Evolutionary conservation across 2,888 invertebrate species (phyloP), one percentile per base, ranked within the genome.

Genomic region (Aphodius granarius): DNA sequence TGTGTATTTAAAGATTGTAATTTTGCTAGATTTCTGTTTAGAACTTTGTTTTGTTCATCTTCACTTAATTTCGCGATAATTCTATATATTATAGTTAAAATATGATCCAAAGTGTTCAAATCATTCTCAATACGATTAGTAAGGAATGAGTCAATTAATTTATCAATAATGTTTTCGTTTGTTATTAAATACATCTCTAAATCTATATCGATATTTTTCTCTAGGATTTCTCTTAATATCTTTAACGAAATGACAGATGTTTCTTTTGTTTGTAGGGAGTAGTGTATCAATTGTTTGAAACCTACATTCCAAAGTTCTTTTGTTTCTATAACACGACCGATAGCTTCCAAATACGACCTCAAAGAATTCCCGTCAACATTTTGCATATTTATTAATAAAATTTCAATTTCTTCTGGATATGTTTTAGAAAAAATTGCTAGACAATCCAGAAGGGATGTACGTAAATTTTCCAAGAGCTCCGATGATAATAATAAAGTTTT

Each of bases 371-470:
- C 75, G 66, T 79, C 78, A 17, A 81, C 80, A 9, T 84, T 79
- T 23, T 80, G 77, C 18, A 86, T 79, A 72, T 88, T 88, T 0
- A 88, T 87, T 83, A 87, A 87, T 0, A 92, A 86, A 3, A 90
- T 86, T 81, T 86, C 89, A 85, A 92, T 80, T 89, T 91, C 86
- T 84, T 82, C 86, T 0, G 90, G 89, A 85, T 90, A 90, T 75
- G 87, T 86, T 76, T 85, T 85, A 0, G 90, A 89, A 74, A 91
- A 89, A 43, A 86, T 85, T 78, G 89, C 88, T n/a, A 92, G 85
- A 19, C 90, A 88, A 80, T 87, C 84, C 1, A 91, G 86, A 77
- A 90, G 87, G 0, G 88, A 83, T 73, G 83, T 85, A 18, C 89
- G 85, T 16, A 90, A 80, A n/a, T 87, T 86, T 73, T 86, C 84